phyloP scores from a whole-genome alignment of 1,140 invertebrate species.

The Arctopsyche grandis region DNA sequence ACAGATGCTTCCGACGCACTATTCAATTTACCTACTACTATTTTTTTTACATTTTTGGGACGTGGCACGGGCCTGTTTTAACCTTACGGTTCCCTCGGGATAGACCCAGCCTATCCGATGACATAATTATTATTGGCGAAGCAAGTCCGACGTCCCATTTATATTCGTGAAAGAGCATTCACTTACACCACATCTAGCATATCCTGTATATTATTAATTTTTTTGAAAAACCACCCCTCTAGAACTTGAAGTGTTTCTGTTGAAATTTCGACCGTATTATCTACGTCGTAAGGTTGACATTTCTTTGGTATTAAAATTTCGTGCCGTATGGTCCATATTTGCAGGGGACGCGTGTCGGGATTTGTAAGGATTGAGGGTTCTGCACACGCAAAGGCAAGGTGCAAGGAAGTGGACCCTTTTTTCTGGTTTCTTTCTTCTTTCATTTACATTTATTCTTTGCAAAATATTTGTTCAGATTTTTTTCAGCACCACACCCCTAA shows the following conservation, averaged over 20 bases:
- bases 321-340: neutral
- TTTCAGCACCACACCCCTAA: slow-evolving; percentile 32
- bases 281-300: neutral
- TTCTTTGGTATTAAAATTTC: neutral
- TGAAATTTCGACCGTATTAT: neutral
- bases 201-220: slow-evolving; percentile 42
- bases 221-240: slow-evolving; percentile 31
- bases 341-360: slow-evolving; percentile 15
- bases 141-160: slow-evolving; percentile 35
- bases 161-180: slow-evolving; percentile 20
- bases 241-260: too few species aligned
- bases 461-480: slow-evolving; percentile 49
- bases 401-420: slow-evolving; percentile 52
- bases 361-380: slow-evolving; percentile 29
- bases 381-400: slow-evolving; percentile 47
- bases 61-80: slow-evolving; percentile 26
- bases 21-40: too few species aligned
- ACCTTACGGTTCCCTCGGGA: slow-evolving; percentile 3
- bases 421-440: neutral
- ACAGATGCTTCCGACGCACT: too few species aligned
- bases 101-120: slow-evolving; percentile 46
- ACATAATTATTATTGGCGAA: slow-evolving; percentile 51
- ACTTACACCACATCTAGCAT: slow-evolving; percentile 47
- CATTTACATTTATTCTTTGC: neutral
- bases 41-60: too few species aligned